Conservation (phyloP, 2,797 vertebrate genomes). For the Peromyscus attwateri region DNA sequence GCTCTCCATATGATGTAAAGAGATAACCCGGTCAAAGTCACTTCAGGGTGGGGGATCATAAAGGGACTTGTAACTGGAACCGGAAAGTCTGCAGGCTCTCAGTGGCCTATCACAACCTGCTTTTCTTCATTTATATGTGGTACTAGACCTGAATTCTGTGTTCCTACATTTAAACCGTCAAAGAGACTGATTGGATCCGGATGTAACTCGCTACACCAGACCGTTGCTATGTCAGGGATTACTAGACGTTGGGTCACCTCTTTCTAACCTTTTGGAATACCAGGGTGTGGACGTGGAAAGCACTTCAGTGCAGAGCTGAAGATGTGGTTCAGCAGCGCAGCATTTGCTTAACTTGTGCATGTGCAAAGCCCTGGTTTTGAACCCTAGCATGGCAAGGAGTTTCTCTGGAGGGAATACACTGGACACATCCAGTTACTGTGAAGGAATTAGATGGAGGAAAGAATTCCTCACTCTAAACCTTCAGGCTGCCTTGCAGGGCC, state of each 20-base stretch:
- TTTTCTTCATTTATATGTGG: not conserved
- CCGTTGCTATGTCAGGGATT: not conserved
- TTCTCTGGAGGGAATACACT: not conserved
- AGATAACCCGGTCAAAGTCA: slow-evolving; percentile 45
- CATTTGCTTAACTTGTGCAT: not conserved
- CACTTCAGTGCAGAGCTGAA: not conserved
- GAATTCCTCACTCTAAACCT: not conserved
- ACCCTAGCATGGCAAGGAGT: not conserved
- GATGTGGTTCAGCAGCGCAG: not conserved
- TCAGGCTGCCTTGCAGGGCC: not conserved
- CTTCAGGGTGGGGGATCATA: not conserved
- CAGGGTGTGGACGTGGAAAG: not conserved
- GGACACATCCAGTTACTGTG: not conserved
- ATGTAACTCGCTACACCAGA: not conserved
- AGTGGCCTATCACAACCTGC: not conserved
- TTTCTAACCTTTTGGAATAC: slow-evolving; percentile 22
- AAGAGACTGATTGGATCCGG: not conserved
- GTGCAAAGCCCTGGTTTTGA: not conserved
- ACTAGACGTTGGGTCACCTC: not conserved
- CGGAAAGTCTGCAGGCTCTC: not conserved
- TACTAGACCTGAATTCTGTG: not conserved
- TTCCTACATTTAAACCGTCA: not conserved
- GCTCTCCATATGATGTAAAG: not conserved
- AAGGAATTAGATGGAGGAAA: not conserved
- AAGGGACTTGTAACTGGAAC: not conserved